Percentiles rank a stretch among this genome's conserved stretches.
These are phyloP conservation scores for Axinella damicornis DNA, from an alignment of 37 sponge, comb jelly and placozoan genomes.

Conservation along the genomic window DNA sequence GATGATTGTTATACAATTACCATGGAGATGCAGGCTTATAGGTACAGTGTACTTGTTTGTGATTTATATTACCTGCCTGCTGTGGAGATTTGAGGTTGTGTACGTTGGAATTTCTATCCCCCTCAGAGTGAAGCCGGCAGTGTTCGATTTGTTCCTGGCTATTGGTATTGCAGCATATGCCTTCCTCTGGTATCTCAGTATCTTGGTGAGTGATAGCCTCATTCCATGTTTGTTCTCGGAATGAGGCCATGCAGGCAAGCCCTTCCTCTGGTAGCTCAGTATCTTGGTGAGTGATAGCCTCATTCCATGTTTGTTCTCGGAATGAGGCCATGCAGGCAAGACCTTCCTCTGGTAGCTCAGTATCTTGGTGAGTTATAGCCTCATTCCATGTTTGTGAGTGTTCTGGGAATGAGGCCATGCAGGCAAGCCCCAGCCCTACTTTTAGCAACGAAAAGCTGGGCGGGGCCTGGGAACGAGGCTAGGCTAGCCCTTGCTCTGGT, in stretches of 20 bases:
- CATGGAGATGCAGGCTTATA: slow-evolving; percentile 75
- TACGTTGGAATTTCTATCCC: no score
- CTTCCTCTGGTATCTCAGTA: slow-evolving; percentile 66
- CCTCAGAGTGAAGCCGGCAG: slow-evolving; percentile 89
- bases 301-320: no score
- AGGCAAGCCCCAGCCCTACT: no score
- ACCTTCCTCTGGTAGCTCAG: slow-evolving; percentile 70
- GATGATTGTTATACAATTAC: slow-evolving; percentile 72
- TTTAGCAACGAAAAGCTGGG: no score
- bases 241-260: no score
- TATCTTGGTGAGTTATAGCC: slow-evolving; percentile 61
- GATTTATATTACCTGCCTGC: no score
- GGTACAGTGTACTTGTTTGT: no score
- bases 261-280: slow-evolving; percentile 68
- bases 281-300: slow-evolving; percentile 61
- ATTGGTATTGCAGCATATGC: slow-evolving; percentile 77
- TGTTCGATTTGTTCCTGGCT: slow-evolving; percentile 94
- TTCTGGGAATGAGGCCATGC: no score
- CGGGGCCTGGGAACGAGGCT: slow-evolving; percentile 16
- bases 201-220: slow-evolving; percentile 60
- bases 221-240: no score
- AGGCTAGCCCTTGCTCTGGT: slow-evolving; percentile 77
- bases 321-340: no score
- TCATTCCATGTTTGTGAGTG: no score
- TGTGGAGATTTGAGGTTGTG: no score